A percentile compares a stretch with the other conserved stretches of the same genome.
Conservation (phyloP, 2,888 invertebrate species). For the Teleogryllus oceanicus region DNA sequence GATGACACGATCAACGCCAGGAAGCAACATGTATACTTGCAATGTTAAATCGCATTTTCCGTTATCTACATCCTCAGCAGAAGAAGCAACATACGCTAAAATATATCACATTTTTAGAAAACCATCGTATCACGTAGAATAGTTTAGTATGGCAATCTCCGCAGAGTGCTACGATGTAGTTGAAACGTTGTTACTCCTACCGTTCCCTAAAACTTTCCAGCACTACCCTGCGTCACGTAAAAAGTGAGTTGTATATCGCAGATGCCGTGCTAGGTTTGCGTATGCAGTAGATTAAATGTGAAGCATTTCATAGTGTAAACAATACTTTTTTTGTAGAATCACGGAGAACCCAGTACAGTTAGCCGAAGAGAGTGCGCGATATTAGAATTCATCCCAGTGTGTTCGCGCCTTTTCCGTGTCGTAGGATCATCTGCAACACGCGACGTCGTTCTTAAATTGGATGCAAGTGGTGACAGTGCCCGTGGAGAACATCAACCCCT, state of each 20-base stretch:
- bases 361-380: neutral
- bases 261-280: neutral
- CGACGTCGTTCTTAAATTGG: too few species aligned
- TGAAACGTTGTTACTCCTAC: neutral
- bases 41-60: neutral
- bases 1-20: neutral
- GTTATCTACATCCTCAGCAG: neutral
- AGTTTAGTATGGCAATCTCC: slow-evolving; percentile 1
- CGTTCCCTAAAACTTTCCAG: slow-evolving; percentile 18
- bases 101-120: neutral
- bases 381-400: neutral
- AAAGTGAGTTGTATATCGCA: slow-evolving; percentile 1
- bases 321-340: too few species aligned
- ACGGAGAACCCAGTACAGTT: too few species aligned
- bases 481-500: too few species aligned
- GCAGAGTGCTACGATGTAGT: slow-evolving; percentile 1
- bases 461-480: too few species aligned
- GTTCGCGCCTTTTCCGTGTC: neutral
- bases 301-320: too few species aligned
- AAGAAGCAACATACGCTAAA: neutral
- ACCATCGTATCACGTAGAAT: neutral
- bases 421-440: too few species aligned
- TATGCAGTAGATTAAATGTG: too few species aligned
- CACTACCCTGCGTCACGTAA: neutral
- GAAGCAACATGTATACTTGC: neutral